Percentiles rank a stretch among this genome's conserved stretches.
phyloP scores from a whole-genome alignment of 2,797 vertebrate species.

The Ptychobarbus kaznakovi region DNA sequence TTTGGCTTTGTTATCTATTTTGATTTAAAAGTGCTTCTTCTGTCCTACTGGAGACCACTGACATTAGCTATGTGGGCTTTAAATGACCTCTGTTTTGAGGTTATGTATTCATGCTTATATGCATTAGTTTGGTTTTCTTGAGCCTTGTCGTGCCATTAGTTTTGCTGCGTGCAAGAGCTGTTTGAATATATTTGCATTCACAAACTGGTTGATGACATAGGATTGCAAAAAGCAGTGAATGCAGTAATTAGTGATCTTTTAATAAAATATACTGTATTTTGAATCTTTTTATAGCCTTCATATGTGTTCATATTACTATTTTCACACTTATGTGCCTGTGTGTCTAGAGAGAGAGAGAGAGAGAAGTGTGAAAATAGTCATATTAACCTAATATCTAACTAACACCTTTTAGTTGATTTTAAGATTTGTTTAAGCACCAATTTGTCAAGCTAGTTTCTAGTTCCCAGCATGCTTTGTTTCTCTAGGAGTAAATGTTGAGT shows the following conservation, averaged over 20 bases:
- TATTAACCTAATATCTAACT: no score
- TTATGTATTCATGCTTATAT: not conserved
- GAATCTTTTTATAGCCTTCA: no score
- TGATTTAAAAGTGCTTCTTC: not conserved
- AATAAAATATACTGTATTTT: no score
- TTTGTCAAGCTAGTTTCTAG: no score
- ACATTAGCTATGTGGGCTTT: not conserved
- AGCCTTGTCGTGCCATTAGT: constrained; percentile 11
- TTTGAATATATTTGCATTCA: constrained; percentile 45
- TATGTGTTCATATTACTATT: no score
- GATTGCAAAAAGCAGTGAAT: not conserved
- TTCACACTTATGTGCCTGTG: no score
- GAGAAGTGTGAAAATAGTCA: no score
- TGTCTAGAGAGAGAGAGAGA: no score
- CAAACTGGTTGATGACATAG: not conserved
- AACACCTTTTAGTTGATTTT: no score
- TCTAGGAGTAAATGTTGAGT: no score
- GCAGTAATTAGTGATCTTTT: not conserved
- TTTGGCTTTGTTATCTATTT: not conserved
- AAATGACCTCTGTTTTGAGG: not conserved
- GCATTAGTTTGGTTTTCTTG: constrained; percentile 9
- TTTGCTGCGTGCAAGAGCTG: not conserved
- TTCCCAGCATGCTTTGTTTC: no score
- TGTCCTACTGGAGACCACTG: not conserved
- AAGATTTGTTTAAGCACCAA: no score